Base-by-base conservation (phyloP, 2,888 invertebrate genomes). In the Acronicta aceris region DNA sequence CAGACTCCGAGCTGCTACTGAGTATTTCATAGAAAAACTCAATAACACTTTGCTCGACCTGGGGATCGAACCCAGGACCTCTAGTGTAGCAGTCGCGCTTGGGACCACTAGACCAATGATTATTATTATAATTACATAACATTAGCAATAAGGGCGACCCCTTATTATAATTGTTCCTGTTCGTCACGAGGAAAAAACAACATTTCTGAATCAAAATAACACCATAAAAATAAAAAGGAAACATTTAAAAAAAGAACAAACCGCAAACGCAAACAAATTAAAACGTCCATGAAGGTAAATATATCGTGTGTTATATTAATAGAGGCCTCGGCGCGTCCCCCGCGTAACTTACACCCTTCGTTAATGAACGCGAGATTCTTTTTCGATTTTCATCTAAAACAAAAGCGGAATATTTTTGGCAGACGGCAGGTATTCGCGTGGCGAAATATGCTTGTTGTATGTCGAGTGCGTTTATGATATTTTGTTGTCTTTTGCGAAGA, bases 301-400 rank as follows among this genome's bases (percentile, higher is more conserved):
- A 64, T 74, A 60, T 71, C 58, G 63, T 17, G 55, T 33, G 53
- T 59, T 52, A 48, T 6, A 55, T 60, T 62, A 85, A 87, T 89
- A 84, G 56, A 10, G 62, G 52, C 79, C 69, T 74, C 65, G 65
- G 71, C 51, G 71, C 55, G 72, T 69, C 83, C 88, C 86, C 84
- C 84, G 88, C 84, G 91, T 92, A 91, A 93, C 88, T 89, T 89
- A 91, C 92, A 90, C 92, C 91, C 90, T 88, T 83, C 91, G 81
- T 87, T 93, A 93, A 93, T 93, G 93, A 93, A 91, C 88, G 82
- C 81, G 85, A 84, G 87, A 90, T 92, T 93, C 89, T 93, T 92
- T 93, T 92, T 92, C 89, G 92, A 91, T 93, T 93, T 93, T 92
- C 87, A 88, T 90, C 79, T 81, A 84, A 82, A 91, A 91, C 89